Evolutionary conservation across 1,140 invertebrate species (phyloP), one percentile per base, ranked within the genome.

Genomic region (Vollenhovia emeryi): DNA sequence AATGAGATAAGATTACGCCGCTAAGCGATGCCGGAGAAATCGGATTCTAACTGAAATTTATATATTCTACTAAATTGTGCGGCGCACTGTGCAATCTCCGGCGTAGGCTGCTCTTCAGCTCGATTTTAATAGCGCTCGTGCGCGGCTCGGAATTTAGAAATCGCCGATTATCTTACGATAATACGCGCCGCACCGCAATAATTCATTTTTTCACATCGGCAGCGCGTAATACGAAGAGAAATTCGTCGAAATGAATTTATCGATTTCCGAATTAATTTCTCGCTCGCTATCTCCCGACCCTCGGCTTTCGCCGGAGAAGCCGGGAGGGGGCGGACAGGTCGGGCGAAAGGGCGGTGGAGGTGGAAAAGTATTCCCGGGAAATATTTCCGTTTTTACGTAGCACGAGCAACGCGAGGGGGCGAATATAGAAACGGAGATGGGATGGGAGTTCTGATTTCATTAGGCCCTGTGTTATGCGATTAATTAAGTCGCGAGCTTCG

Each of bases 391-490:
- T 92, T 94, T 94, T 92, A 91, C 68, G 74, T 60, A 60, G 86
- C 86, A 68, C 69, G 85, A 68, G 48, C 87, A 88, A 75, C 78
- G 80, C 82, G 84, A 86, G 83, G 90, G n/a, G 90, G 87, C 73
- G 86, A 89, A 91, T 85, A 91, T 91, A 88, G 91, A 91, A 90
- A 92, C 85, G 89, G 87, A 86, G 90, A 90, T 88, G 88, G 89
- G 89, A 91, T 91, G 93, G 91, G 92, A 94, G 92, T 93, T 94
- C 93, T 94, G 94, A 94, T 95, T 95, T 95, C 94, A 94, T 95
- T 95, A 95, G 94, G 93, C 91, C 87, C 93, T 92, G 94, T 94
- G 94, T 95, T 95, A 95, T 94, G 94, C 94, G 94, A 95, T 95
- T 95, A 94, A 95, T 95, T 95, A 94, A 95, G 94, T 95, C 93